Evolutionary conservation across 2,888 invertebrate species (phyloP), one percentile per base, ranked within the genome.

Genomic region (Smittia sp.): DNA sequence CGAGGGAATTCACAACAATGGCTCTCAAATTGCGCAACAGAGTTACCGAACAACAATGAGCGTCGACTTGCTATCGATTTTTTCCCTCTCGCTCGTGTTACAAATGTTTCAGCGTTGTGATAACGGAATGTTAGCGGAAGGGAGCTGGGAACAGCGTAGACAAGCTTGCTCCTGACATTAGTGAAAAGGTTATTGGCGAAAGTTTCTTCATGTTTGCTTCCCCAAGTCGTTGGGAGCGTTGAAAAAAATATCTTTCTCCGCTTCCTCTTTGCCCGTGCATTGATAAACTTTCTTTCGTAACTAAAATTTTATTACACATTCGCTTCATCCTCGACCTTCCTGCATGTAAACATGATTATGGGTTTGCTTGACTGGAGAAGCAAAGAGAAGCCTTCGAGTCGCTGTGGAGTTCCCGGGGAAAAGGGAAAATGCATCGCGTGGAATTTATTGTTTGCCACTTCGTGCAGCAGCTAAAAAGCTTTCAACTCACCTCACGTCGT

Each of bases 401-500:
- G 15, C n/a, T 46, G 38, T 46, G 46, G n/a, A 46, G 15, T 46
- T 46, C 2, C 46, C 46, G 15, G n/a, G 15, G n/a, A 46, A 46
- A n/a, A 46, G 15, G 2, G 15, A n/a, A 46, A 46, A 46, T 15
- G 15, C 46, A 46, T 15, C 11, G 2, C 11, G 11, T 15, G 38
- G 11, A 38, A 11, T 11, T 38, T 38, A 38, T 6, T 38, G 3
- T 46, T 15, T 46, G 46, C 46, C 15, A 11, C 46, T 13, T 46
- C 15, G 46, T n/a, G n/a, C 46, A 46, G 46, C 11, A 46, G 46
- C 46, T n/a, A 58, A 20, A n/a, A 58, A 18, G 18, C 22, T n/a
- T 18, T 58, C 20, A 4, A 41, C 72, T 62, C 15, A 72, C 72
- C 72, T 72, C 15, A 22, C n/a, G 65, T 24, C 72, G 24, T 62